Percentiles rank a stretch among this genome's conserved stretches.
Evolutionary conservation across 1,140 invertebrate species (phyloP).

Genomic region (Diorhabda sublineata): DNA sequence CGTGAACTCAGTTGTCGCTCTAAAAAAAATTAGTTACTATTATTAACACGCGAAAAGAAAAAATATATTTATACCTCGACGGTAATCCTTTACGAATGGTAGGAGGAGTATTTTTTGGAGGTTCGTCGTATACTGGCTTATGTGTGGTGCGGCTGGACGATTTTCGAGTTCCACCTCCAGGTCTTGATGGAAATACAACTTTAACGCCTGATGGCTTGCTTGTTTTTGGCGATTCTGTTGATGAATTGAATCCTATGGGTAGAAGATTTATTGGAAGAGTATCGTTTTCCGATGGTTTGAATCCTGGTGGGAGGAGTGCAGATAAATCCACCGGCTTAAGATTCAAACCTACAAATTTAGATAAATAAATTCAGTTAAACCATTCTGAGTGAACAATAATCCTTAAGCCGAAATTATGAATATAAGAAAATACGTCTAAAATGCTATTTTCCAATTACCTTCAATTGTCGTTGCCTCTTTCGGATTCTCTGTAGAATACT

Average conservation of each 20-base stretch:
- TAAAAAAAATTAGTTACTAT: constrained; percentile 40
- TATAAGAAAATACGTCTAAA: background rate
- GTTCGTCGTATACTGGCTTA: constrained; percentile 46
- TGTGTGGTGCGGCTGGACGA: constrained; percentile 59
- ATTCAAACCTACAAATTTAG: constrained; percentile 10
- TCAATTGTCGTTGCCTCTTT: constrained; percentile 31
- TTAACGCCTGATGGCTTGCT: constrained; percentile 55
- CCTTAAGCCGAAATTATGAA: too few relatives aligned
- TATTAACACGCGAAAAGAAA: background rate
- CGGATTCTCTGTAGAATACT: constrained; percentile 22
- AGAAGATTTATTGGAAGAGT: constrained; percentile 58
- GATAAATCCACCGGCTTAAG: constrained; percentile 28
- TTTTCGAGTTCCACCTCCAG: constrained; percentile 59
- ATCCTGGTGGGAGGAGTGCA: constrained; percentile 59
- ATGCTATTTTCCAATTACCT: background rate
- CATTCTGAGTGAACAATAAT: too few relatives aligned
- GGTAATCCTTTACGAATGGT: constrained; percentile 79
- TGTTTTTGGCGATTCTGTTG: constrained; percentile 31
- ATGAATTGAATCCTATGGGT: constrained; percentile 25
- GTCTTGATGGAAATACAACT: constrained; percentile 74
- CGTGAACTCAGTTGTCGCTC: constrained; percentile 81
- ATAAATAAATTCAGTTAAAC: too few relatives aligned
- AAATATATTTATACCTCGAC: constrained; percentile 53
- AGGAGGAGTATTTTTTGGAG: constrained; percentile 52
- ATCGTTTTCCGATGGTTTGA: constrained; percentile 44